Evolutionary conservation across 2,113 vertebrate species (phyloP), one percentile per base, ranked within the genome.

Genomic region (Stegostoma tigrinum): DNA sequence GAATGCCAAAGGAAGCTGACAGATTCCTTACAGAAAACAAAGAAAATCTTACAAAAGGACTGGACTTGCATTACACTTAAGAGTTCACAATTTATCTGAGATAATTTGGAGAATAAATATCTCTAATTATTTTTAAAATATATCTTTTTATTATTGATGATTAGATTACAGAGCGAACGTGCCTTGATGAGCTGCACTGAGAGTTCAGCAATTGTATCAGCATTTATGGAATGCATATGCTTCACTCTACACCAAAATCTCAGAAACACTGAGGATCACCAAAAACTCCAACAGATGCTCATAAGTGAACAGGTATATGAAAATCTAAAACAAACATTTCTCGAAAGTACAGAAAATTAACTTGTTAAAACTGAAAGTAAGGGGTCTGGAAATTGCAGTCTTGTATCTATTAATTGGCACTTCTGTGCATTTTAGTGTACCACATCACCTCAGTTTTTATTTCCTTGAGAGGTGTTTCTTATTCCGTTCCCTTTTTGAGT

Each of bases 171-270:
- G 27, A 98, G 97, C 86, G 99, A 99, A 95, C 98, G 98, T 96
- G 98, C 98, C 0, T 72, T 96, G 83, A 85, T 96, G 91, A 99
- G 98, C 96, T 97, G 97, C 45, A 98, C 98, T 5, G 99, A 99
- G 96, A 98, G 97, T 96, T 98, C 98, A 3, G 98, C 98, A 2
- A 97, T 99, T 80, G 96, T 98, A 96, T 97, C 97, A 38, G 97
- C 98, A 1, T 97, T 98, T 75, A 98, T 98, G 96, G 99, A 99
- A 95, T 99, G 99, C 94, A 97, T 99, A 95, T 98, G 98, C 94
- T 99, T 98, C 96, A 97, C 98, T 95, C 61, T 99, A 30, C 96
- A 98, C 0, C 98, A 98, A 67, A 97, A 98, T n/a, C 86, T 96
- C 15, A 98, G 97, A 0, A 96, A 98, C 3, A 97, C 97, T 5